phyloP scores from a whole-genome alignment of 2,113 vertebrate genomes.

The Megaceryle torquata region DNA sequence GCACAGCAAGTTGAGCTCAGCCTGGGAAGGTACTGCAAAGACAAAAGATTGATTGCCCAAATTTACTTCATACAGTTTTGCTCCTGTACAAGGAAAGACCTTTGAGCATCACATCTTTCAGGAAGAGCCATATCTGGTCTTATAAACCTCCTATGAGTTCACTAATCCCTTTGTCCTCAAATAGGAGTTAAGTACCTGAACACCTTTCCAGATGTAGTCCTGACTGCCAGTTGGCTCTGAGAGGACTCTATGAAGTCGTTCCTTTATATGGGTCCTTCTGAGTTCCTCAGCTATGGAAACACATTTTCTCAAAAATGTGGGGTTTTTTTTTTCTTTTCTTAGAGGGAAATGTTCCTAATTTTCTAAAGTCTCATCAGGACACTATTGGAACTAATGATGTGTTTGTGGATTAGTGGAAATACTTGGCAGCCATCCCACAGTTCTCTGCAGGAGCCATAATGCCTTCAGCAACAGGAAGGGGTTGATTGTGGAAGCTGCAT shows the following conservation, averaged over 20 bases:
- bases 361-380: not conserved
- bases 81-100: not conserved
- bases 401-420: not conserved
- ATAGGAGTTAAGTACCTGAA: not conserved
- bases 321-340: not conserved
- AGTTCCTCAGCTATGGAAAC: not conserved
- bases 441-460: not conserved
- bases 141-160: not conserved
- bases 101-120: not conserved
- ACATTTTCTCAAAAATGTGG: not conserved
- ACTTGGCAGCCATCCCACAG: not conserved
- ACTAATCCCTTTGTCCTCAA: not conserved
- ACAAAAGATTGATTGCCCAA: not conserved
- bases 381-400: not conserved
- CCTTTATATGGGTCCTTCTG: not conserved
- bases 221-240: not conserved
- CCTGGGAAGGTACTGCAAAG: not conserved
- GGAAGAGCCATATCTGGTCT: not conserved
- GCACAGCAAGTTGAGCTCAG: not conserved
- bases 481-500: not conserved
- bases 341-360: not conserved
- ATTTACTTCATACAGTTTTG: not conserved
- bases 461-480: not conserved
- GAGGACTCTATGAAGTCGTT: not conserved
- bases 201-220: not conserved